Base-by-base conservation (phyloP, 2,113 vertebrate genomes). In the Cryptomyrus ogoouensis region DNA sequence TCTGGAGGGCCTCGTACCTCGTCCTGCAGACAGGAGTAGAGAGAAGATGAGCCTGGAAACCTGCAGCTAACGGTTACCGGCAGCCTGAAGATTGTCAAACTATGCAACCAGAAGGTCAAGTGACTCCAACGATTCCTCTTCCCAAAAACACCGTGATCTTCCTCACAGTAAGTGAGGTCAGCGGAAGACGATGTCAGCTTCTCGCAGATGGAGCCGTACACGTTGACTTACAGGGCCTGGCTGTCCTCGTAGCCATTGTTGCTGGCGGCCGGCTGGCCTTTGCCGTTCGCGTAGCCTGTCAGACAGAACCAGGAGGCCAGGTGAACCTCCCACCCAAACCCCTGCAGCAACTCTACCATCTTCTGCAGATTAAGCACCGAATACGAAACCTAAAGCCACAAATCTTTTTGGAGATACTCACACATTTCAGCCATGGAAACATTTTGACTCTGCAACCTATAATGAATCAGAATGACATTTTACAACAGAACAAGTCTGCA, bases 1-100 rank as follows among this genome's bases (percentile, higher is more conserved):
- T 94, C 88, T 95, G 97, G 93, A 94, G 87, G 47, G 96, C 97
- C 90, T 96, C 94, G 0, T 96, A 94, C 93, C 93, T 96, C 50
- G 94, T 92, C 90, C 97, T 98, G n/a, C 19, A 83, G n/a, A 85
- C 83, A 77, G 19, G 90, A 35, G 91, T 7, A 66, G 6, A 46
- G 53, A 39, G 21, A 62, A 42, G 4, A 21, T 8, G 74, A 1
- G 31, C 31, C 70, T 4, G 1, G 70, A 74, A 15, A 35, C 12
- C 12, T 1, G 31, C 1, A 9, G 27, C 10, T 0, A 49, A 5
- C 3, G 10, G 5, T 17, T n/a, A 15, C 47, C n/a, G 2, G n/a
- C 24, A 17, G 12, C 12, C 46, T 52, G 46, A 80, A 7, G 17
- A 21, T 1, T 1, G 62, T 13, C n/a, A 27, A 70, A 13, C n/a